Conservation (phyloP, 2,888 invertebrate genomes). For the Dyspetes luteomarginatus region DNA sequence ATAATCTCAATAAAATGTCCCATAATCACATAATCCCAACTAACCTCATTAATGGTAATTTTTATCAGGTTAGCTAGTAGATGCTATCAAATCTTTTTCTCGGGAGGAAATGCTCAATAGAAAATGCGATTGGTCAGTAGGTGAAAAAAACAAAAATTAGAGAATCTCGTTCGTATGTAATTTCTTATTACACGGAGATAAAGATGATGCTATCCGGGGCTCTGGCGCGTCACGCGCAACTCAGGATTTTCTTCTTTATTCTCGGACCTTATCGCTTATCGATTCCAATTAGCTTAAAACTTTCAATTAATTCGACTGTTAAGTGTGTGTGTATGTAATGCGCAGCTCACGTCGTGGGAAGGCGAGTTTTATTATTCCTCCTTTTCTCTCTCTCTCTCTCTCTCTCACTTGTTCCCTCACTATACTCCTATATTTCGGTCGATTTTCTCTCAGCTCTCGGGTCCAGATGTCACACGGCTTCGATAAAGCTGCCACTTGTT, state of each 20-base stretch:
- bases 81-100: too few relatives aligned
- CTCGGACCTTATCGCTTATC: conserved; percentile 70
- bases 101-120: too few relatives aligned
- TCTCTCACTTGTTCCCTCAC: conserved; percentile 55
- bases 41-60: too few relatives aligned
- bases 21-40: too few relatives aligned
- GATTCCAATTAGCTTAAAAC: conserved; percentile 78
- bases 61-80: too few relatives aligned
- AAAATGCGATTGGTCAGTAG: too few relatives aligned
- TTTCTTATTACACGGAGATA: neutral
- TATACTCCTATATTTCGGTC: conserved; percentile 56
- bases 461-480: conserved; percentile 72
- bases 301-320: conserved; percentile 79
- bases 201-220: neutral
- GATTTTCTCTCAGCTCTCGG: conserved; percentile 57
- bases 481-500: conserved; percentile 73
- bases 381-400: conserved; percentile 54
- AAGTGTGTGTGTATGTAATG: conserved; percentile 65
- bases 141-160: too few relatives aligned
- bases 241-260: conserved; percentile 44
- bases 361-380: conserved; percentile 14
- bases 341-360: neutral
- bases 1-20: too few relatives aligned
- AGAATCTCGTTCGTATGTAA: too few relatives aligned
- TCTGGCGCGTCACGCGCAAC: conserved; percentile 2